A percentile compares a stretch with the other conserved stretches of the same genome.
Evolutionary conservation across 1,140 invertebrate genomes (phyloP).

Genomic region (Drosophila ambigua): DNA sequence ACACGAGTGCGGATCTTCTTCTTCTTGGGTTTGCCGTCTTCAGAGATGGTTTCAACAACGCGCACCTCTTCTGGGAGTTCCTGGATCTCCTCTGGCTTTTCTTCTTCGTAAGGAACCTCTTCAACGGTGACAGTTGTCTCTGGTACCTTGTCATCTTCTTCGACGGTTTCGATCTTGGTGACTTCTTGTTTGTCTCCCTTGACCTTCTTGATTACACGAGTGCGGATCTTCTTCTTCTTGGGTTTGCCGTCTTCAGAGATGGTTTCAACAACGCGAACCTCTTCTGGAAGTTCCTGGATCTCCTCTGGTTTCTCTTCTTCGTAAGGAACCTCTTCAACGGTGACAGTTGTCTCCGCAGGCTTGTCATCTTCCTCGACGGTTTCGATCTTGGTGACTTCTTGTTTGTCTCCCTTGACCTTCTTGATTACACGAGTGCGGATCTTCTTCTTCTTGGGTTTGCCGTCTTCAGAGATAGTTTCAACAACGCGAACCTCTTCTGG

Average conservation of each 20-base stretch:
- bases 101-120: not conserved
- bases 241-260: slow-evolving; percentile 10
- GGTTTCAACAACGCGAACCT: slow-evolving; percentile 3
- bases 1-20: slow-evolving; percentile 15
- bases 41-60: not conserved
- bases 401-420: slow-evolving; percentile 15
- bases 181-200: slow-evolving; percentile 11
- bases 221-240: slow-evolving; percentile 16
- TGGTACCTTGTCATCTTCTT: slow-evolving; percentile 5
- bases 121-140: slow-evolving; percentile 13
- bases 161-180: slow-evolving; percentile 12
- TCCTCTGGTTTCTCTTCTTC: not conserved
- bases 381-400: slow-evolving; percentile 14
- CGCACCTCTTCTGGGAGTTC: slow-evolving; percentile 12
- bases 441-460: slow-evolving; percentile 13
- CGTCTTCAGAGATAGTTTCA: slow-evolving; percentile 5
- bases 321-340: not conserved
- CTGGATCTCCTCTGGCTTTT: not conserved
- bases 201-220: slow-evolving; percentile 13
- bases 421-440: slow-evolving; percentile 11
- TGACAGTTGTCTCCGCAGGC: not conserved
- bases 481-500: slow-evolving; percentile 8
- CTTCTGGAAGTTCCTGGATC: slow-evolving; percentile 4
- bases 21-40: slow-evolving; percentile 13
- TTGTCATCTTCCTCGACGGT: slow-evolving; percentile 5